A percentile compares a stretch with the other conserved stretches of the same genome.
These are phyloP conservation scores for Macheiramphus alcinus DNA, from an alignment of 2,113 vertebrate species.

Conservation along the genomic window DNA sequence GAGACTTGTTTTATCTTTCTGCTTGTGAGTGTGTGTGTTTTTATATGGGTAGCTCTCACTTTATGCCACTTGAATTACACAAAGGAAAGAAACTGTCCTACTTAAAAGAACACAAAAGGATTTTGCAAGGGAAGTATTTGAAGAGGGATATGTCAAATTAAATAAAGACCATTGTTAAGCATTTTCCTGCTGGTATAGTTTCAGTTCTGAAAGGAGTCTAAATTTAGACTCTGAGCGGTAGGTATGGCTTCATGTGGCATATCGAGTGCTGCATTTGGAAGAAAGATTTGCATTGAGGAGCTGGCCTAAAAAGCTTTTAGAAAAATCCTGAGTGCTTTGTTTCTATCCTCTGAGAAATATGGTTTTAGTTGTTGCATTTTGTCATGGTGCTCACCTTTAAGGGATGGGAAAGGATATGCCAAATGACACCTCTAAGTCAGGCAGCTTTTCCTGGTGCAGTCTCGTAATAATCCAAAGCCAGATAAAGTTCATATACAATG, in stretches of 20 bases:
- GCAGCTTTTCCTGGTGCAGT: neutral
- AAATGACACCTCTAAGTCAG: neutral
- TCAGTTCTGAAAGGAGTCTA: constrained; percentile 21
- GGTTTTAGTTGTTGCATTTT: neutral
- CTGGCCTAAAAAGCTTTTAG: neutral
- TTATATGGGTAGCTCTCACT: neutral
- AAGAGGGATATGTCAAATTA: constrained; percentile 35
- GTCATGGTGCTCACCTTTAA: neutral
- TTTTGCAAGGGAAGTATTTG: neutral
- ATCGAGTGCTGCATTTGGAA: neutral
- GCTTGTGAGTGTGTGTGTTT: neutral
- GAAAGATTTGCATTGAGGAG: neutral
- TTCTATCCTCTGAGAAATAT: neutral
- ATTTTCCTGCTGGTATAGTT: neutral
- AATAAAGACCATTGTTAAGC: constrained; percentile 17
- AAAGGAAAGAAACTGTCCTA: neutral
- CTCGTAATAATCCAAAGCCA: neutral
- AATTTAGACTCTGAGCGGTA: constrained; percentile 27
- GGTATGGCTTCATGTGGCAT: neutral
- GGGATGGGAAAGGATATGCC: neutral
- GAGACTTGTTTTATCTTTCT: neutral
- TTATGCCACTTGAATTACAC: neutral
- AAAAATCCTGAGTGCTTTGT: neutral
- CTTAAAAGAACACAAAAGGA: constrained; percentile 3
- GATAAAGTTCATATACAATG: neutral